Percentiles rank a stretch among this genome's conserved stretches.
Evolutionary conservation across 2,888 invertebrate species (phyloP).

Genomic region (Drosophila aldrichi): DNA sequence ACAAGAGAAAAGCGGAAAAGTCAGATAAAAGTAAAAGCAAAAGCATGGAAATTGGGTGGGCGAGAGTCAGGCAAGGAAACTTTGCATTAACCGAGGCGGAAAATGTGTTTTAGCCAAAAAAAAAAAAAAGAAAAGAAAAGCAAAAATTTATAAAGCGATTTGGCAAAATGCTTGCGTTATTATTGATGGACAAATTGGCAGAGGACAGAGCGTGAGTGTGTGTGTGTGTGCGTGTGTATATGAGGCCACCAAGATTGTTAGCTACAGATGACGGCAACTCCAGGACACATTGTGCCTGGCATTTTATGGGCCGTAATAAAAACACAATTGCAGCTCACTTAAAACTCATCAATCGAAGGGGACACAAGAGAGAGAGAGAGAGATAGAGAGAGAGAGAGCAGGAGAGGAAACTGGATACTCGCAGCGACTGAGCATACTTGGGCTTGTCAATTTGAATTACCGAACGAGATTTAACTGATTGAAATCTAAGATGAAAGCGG

Average conservation of each 20-base stretch:
- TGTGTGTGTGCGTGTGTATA: background rate
- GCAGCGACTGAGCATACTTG: background rate
- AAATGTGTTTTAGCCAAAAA: slow-evolving; percentile 32
- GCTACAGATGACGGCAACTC: slow-evolving; percentile 42
- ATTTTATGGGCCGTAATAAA: slow-evolving; percentile 65
- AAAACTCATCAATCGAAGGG: slow-evolving; percentile 69
- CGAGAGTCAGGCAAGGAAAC: background rate
- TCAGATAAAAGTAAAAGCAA: slow-evolving; percentile 19
- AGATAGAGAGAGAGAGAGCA: background rate
- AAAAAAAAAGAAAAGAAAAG: slow-evolving; percentile 8
- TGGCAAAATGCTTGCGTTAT: slow-evolving; percentile 72
- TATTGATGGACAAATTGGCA: slow-evolving; percentile 58
- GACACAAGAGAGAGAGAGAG: slow-evolving; percentile 53
- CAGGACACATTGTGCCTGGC: slow-evolving; percentile 41
- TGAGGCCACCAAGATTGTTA: slow-evolving; percentile 18
- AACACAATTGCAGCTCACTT: slow-evolving; percentile 65
- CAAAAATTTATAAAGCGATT: slow-evolving; percentile 67
- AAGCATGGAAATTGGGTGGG: background rate
- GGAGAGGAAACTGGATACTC: background rate
- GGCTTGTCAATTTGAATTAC: slow-evolving; percentile 66
- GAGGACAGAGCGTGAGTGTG: background rate
- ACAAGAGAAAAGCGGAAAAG: slow-evolving; percentile 11
- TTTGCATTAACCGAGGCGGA: slow-evolving; percentile 31
- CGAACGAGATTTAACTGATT: slow-evolving; percentile 73
- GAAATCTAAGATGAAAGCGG: slow-evolving; percentile 55